phyloP scores from a whole-genome alignment of 1,140 invertebrate species.

The Dufourea novaeangliae region DNA sequence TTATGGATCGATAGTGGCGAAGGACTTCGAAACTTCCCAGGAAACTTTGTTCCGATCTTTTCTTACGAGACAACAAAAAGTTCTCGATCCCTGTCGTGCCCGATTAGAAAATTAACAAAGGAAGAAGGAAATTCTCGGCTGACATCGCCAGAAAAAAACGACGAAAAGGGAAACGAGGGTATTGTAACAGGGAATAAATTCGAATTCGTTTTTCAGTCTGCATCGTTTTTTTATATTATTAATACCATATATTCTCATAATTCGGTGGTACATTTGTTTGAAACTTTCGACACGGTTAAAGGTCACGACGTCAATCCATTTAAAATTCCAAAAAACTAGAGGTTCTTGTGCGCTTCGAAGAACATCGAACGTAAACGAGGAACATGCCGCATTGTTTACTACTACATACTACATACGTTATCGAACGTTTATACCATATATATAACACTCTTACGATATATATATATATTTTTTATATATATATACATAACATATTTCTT shows the following conservation, averaged over 20 bases:
- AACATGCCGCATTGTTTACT: slow-evolving; percentile 36
- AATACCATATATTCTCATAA: slow-evolving; percentile 42
- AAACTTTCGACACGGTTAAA: slow-evolving; percentile 2
- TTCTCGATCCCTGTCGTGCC: slow-evolving; percentile 1
- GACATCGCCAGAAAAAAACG: not conserved
- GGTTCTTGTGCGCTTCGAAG: slow-evolving; percentile 39
- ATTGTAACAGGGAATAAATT: not conserved
- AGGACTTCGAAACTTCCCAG: not conserved
- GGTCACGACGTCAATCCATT: slow-evolving; percentile 14
- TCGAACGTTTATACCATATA: slow-evolving; percentile 4
- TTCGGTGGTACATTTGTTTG: slow-evolving; percentile 29
- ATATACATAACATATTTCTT: slow-evolving; percentile 33
- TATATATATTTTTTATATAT: too few relatives aligned
- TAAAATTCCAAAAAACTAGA: slow-evolving; percentile 22
- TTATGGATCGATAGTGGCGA: slow-evolving; percentile 16
- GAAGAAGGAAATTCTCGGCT: not conserved
- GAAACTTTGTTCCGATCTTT: not conserved
- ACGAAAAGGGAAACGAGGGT: not conserved
- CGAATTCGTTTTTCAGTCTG: too few relatives aligned
- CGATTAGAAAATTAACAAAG: not conserved
- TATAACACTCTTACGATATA: slow-evolving; percentile 20
- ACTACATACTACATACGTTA: not conserved
- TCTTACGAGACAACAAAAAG: not conserved
- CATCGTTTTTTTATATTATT: slow-evolving; percentile 5
- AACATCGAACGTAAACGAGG: slow-evolving; percentile 26